phyloP scores from a whole-genome alignment of 2,888 invertebrate genomes.

The Euplagia quadripunctaria region DNA sequence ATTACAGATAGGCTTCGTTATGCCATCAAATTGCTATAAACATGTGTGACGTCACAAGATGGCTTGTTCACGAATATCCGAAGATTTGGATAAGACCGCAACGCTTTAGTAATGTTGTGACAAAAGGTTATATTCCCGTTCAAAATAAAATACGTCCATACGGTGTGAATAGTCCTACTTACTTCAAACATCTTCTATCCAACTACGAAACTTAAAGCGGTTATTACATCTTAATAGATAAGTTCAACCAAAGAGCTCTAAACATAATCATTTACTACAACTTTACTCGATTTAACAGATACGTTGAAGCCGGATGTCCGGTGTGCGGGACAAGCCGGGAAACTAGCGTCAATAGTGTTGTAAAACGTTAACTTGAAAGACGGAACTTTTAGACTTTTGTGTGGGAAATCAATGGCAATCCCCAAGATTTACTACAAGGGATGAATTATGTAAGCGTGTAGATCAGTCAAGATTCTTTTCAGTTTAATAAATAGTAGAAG shows the following conservation, averaged over 20 bases:
- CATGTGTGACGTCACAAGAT: neutral
- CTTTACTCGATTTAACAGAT: constrained; percentile 35
- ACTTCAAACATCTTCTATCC: neutral
- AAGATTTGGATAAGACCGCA: neutral
- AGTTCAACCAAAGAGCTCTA: constrained; percentile 23
- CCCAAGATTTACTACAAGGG: constrained; percentile 14
- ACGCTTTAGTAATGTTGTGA: neutral
- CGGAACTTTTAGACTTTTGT: constrained; percentile 35
- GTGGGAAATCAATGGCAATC: constrained; percentile 31
- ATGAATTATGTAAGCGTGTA: no score
- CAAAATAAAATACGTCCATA: neutral
- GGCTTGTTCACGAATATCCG: neutral
- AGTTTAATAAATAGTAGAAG: no score
- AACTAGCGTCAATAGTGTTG: constrained; percentile 41
- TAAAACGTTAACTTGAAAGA: constrained; percentile 28
- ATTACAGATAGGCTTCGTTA: neutral
- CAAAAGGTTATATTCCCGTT: neutral
- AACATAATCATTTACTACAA: constrained; percentile 41
- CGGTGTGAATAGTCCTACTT: neutral
- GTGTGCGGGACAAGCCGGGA: constrained; percentile 36
- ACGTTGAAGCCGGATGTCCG: constrained; percentile 43
- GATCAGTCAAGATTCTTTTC: no score
- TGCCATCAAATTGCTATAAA: constrained; percentile 1
- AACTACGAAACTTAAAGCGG: neutral
- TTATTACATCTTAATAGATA: constrained; percentile 7